A percentile compares a stretch with the other conserved stretches of the same genome.
Conservation (phyloP, 2,888 invertebrate species). For the Invenusta paracnida region DNA sequence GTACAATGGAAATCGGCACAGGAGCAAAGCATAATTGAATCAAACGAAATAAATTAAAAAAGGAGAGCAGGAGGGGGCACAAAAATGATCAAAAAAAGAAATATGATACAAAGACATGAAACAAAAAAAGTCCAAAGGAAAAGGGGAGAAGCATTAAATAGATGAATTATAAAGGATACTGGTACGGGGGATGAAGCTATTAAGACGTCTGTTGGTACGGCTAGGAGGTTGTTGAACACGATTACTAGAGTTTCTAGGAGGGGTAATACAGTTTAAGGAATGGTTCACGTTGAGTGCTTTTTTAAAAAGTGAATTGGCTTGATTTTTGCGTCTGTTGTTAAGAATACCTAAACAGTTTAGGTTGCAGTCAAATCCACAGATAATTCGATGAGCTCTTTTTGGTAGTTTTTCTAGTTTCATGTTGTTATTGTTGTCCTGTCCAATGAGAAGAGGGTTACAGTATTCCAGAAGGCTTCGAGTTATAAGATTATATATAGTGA, state of each 20-base stretch:
- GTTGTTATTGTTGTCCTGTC: background rate
- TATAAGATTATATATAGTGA: background rate
- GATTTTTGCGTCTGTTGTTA: too few species aligned
- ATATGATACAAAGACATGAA: too few species aligned
- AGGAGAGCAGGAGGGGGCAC: too few species aligned
- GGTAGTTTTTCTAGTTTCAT: conserved; percentile 7
- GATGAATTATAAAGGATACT: background rate
- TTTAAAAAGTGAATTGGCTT: too few species aligned
- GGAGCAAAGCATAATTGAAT: too few species aligned
- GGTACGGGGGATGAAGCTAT: background rate
- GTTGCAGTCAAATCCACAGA: background rate
- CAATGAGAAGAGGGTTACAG: conserved; percentile 17
- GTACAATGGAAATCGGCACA: too few species aligned
- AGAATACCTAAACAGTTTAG: background rate
- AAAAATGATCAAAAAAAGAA: too few species aligned
- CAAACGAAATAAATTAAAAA: too few species aligned
- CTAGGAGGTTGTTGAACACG: background rate
- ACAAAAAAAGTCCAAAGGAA: too few species aligned
- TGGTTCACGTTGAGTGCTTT: background rate
- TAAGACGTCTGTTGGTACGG: background rate
- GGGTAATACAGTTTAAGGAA: background rate
- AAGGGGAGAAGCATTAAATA: too few species aligned
- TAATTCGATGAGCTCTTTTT: background rate
- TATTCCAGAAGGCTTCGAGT: background rate
- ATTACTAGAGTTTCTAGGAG: too few species aligned